Conservation (phyloP, 1,140 invertebrate species). For the Heliothis subflexa region DNA sequence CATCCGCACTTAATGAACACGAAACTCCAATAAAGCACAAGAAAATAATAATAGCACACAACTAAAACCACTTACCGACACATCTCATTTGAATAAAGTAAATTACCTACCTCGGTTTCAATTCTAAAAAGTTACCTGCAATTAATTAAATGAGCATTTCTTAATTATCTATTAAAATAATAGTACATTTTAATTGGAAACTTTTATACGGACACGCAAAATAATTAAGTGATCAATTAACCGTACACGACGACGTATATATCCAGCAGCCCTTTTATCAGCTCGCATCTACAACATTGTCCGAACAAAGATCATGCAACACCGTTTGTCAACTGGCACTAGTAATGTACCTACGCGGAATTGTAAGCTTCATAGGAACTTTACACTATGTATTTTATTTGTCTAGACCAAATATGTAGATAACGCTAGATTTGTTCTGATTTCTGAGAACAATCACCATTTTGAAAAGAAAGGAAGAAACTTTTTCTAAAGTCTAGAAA, state of each 20-base stretch:
- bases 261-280: constrained; percentile 65
- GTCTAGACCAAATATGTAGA: too few relatives aligned
- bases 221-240: constrained; percentile 84
- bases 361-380: neutral
- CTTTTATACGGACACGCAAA: constrained; percentile 77
- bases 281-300: constrained; percentile 65
- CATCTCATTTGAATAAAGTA: constrained; percentile 82
- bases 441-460: too few relatives aligned
- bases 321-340: neutral
- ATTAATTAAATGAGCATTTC: constrained; percentile 80
- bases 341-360: constrained; percentile 22
- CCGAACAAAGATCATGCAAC: constrained; percentile 56
- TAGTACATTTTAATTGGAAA: constrained; percentile 80
- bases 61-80: constrained; percentile 72
- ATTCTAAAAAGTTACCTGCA: constrained; percentile 72
- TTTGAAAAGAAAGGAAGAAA: too few relatives aligned
- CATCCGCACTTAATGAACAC: constrained; percentile 73
- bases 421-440: too few relatives aligned
- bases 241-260: constrained; percentile 66
- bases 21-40: constrained; percentile 82
- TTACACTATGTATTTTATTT: neutral
- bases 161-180: constrained; percentile 83
- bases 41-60: constrained; percentile 84
- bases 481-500: too few relatives aligned
- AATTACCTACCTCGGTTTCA: constrained; percentile 66